phyloP scores from a whole-genome alignment of 1,140 invertebrate species.

The Drosophila ercepeae region DNA sequence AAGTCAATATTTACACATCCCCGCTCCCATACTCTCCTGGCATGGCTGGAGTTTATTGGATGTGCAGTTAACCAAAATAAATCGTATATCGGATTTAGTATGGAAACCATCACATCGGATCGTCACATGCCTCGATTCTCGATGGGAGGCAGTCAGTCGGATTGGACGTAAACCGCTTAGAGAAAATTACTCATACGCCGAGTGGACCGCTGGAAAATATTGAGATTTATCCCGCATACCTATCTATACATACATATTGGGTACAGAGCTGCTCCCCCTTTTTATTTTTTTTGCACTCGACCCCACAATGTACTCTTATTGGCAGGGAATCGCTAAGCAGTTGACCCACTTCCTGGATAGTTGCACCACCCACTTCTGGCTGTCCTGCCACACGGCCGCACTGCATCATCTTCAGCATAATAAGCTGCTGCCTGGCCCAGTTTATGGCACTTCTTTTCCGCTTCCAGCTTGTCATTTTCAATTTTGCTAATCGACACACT shows the following conservation, averaged over 20 bases:
- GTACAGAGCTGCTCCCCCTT: not conserved
- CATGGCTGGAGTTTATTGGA: constrained; percentile 69
- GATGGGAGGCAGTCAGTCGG: not conserved
- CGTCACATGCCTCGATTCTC: not conserved
- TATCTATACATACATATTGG: constrained; percentile 2
- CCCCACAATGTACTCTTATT: constrained; percentile 35
- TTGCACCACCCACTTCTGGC: not conserved
- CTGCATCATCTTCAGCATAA: constrained; percentile 53
- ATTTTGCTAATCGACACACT: constrained; percentile 74
- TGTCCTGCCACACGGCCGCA: not conserved
- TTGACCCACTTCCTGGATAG: constrained; percentile 46
- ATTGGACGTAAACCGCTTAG: constrained; percentile 65
- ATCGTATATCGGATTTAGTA: constrained; percentile 71
- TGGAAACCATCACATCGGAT: constrained; percentile 7
- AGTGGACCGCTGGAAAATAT: constrained; percentile 43
- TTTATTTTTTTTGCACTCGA: constrained; percentile 14
- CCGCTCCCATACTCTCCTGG: not conserved
- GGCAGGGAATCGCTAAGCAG: constrained; percentile 35
- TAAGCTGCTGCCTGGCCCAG: constrained; percentile 48
- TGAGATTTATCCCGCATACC: constrained; percentile 12
- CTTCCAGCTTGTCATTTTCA: constrained; percentile 70
- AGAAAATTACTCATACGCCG: constrained; percentile 73
- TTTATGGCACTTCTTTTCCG: constrained; percentile 26
- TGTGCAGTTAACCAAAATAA: constrained; percentile 81
- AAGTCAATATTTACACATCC: constrained; percentile 75